Evolutionary conservation across 2,113 vertebrate species (phyloP).

Genomic region (Saccopteryx bilineata): DNA sequence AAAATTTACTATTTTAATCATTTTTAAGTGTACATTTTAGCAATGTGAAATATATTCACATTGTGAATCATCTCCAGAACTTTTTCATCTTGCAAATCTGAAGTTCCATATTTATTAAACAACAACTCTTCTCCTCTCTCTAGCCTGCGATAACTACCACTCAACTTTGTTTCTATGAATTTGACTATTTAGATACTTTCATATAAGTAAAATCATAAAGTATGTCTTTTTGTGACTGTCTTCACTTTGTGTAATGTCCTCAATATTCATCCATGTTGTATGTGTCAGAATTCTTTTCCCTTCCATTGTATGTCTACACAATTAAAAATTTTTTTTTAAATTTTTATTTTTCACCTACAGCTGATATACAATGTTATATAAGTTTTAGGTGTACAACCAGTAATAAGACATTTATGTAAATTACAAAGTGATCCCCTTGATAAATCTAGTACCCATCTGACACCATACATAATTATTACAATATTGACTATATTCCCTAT

Average conservation of each 20-base stretch:
- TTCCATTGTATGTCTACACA: slow-evolving; percentile 1
- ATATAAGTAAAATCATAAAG: slow-evolving; percentile 40
- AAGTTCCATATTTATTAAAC: slow-evolving; percentile 17
- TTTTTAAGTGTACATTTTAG: background rate
- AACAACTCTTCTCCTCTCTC: background rate
- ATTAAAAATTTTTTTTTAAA: background rate
- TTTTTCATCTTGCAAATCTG: slow-evolving; percentile 45
- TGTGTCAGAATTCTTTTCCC: background rate
- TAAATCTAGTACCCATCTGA: too few relatives aligned
- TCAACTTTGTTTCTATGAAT: slow-evolving; percentile 58
- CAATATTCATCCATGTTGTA: slow-evolving; percentile 25
- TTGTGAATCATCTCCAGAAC: slow-evolving; percentile 35
- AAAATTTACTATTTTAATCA: slow-evolving; percentile 27
- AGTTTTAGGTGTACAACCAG: background rate
- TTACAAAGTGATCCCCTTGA: too few relatives aligned
- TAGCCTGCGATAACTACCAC: background rate
- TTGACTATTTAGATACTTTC: slow-evolving; percentile 40
- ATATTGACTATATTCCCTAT: too few relatives aligned
- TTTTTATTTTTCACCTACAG: background rate
- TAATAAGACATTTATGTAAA: too few relatives aligned
- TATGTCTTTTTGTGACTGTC: slow-evolving; percentile 36
- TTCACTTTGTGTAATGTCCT: slow-evolving; percentile 54
- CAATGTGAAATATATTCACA: background rate
- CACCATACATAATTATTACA: too few relatives aligned
- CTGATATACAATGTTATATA: background rate